phyloP scores from a whole-genome alignment of 64 coral and sea anemone genomes.

The Montipora capricornis region DNA sequence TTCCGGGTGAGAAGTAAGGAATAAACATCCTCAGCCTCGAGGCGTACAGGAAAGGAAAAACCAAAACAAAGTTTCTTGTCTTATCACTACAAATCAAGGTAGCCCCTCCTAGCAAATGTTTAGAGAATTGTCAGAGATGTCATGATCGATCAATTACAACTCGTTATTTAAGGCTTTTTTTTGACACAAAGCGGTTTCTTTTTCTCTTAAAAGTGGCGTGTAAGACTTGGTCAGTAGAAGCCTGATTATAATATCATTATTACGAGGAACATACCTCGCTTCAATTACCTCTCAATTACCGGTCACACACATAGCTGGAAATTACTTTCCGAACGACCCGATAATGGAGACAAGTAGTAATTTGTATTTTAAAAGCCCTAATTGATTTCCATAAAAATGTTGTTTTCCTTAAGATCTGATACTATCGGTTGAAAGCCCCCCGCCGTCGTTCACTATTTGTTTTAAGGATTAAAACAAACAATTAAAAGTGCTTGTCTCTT shows the following conservation, averaged over 20 bases:
- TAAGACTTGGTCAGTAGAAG: conserved; percentile 1
- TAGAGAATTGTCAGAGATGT: conserved; percentile 47
- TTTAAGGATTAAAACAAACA: conserved; percentile 96
- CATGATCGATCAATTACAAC: conserved; percentile 50
- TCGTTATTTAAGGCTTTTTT: conserved; percentile 25
- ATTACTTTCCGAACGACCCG: conserved; percentile 81
- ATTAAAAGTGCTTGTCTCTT: conserved; percentile 85
- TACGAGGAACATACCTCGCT: conserved; percentile 82
- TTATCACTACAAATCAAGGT: conserved; percentile 63
- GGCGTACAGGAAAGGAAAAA: conserved; percentile 41
- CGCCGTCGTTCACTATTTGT: conserved; percentile 89
- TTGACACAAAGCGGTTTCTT: background rate
- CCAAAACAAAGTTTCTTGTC: conserved; percentile 53
- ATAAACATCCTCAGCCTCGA: conserved; percentile 22
- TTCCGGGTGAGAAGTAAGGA: conserved; percentile 65
- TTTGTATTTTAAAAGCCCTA: conserved; percentile 95
- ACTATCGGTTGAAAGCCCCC: conserved; percentile 92
- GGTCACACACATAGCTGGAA: conserved; percentile 95
- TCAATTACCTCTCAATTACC: conserved; percentile 98
- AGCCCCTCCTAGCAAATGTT: conserved; percentile 39
- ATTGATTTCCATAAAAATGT: conserved; percentile 98
- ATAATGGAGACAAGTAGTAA: conserved; percentile 85
- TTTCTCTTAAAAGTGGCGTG: conserved; percentile 8
- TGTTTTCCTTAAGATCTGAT: conserved; percentile 87
- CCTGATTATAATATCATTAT: conserved; percentile 88